Percentiles rank a stretch among this genome's conserved stretches.
phyloP scores from a whole-genome alignment of 2,113 vertebrate species.

The Sapajus apella region DNA sequence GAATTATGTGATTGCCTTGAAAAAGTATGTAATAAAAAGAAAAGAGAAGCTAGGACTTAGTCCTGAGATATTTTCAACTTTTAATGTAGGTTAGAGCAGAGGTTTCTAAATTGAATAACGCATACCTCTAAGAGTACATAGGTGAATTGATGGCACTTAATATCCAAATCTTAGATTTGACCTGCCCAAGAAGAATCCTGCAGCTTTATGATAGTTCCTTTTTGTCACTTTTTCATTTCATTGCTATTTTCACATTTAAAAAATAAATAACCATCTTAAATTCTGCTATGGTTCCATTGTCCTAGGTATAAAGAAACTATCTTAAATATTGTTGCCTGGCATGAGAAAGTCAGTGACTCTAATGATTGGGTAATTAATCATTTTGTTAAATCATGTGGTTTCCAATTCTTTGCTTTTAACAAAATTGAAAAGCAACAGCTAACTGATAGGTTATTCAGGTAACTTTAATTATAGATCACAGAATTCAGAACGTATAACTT shows the following conservation, averaged over 20 bases:
- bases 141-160: not conserved
- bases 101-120: not conserved
- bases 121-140: not conserved
- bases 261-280: not conserved
- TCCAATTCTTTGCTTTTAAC: not conserved
- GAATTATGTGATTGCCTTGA: not conserved
- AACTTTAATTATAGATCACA: not conserved
- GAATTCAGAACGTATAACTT: not conserved
- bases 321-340: not conserved
- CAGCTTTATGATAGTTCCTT: not conserved
- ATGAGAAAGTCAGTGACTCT: not conserved
- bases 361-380: not conserved
- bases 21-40: not conserved
- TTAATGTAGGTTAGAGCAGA: not conserved
- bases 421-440: not conserved
- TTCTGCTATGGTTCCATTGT: not conserved
- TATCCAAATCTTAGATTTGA: not conserved
- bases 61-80: conserved; percentile 5
- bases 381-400: not conserved
- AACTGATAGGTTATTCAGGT: not conserved
- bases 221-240: not conserved
- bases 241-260: not conserved
- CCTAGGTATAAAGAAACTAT: not conserved
- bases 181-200: not conserved
- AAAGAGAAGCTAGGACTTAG: not conserved